Evolutionary conservation across 2,888 invertebrate species (phyloP), one percentile per base, ranked within the genome.

Genomic region (Chloroclysta siterata): DNA sequence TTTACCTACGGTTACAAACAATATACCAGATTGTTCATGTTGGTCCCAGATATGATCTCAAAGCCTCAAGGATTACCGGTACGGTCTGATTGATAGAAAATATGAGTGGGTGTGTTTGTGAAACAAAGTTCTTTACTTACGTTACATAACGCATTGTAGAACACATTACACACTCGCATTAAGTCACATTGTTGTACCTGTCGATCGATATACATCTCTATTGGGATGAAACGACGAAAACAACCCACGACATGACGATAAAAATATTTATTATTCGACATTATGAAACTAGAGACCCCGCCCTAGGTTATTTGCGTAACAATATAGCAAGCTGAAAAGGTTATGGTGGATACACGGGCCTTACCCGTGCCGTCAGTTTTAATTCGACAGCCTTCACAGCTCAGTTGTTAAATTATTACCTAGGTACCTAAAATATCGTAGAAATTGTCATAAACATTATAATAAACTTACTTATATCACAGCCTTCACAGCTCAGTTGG

Each of bases 291-390:
- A 62, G 57, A 60, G 62, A 56, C 55, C 28, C 62, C 33, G 70
- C 70, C 68, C 51, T 48, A 63, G 68, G 68, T 62, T 66, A 59
- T 68, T 68, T 71, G 60, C 57, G 63, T 68, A 71, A 71, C 67
- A 58, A 57, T 61, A 44, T 15, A 15, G 50, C 17, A 51, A 57
- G 57, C 63, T 56, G 53, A 68, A 66, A 66, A 65, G 65, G 22
- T 3, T 22, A 22, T 22, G 22, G 65, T 57, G 33, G 8, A 33
- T 33, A 5, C 33, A 33, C 33, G 33, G 33, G 0, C 33, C 8
- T 33, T 33, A 1, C 2, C 5, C 33, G 33, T 33, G 33, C 8
- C 29, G 1, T 5, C 29, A 6, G 29, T 29, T 29, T 29, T 1
- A 29, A 29, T 29, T 29, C 0, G 29, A 0, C 0, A 29, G 29